Evolutionary conservation across 2,797 vertebrate species (phyloP).

Genomic region (Poecilia picta): DNA sequence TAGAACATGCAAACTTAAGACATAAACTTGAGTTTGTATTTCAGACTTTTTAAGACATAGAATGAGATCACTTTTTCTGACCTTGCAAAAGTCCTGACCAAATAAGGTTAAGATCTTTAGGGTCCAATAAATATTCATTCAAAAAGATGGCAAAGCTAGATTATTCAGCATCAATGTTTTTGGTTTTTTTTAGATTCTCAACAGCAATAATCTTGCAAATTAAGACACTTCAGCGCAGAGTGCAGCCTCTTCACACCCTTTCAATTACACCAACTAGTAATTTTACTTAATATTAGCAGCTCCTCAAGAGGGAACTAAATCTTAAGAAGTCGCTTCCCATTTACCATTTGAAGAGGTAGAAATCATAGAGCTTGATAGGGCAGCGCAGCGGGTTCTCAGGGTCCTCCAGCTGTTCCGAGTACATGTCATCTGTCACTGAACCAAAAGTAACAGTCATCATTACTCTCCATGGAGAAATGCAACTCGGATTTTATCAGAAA

Average conservation of each 20-base stretch:
- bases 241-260: conserved; percentile 9
- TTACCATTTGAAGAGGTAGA: conserved; percentile 99
- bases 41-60: neutral
- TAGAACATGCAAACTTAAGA: neutral
- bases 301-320: neutral
- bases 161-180: conserved; percentile 3
- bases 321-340: conserved; percentile 32
- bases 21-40: neutral
- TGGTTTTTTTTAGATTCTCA: conserved; percentile 35
- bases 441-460: conserved; percentile 22
- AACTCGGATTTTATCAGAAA: neutral
- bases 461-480: neutral
- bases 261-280: conserved; percentile 23
- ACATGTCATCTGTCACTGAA: conserved; percentile 98
- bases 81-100: neutral
- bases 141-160: conserved; percentile 13
- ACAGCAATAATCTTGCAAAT: conserved; percentile 46
- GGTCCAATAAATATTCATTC: neutral
- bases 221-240: conserved; percentile 27
- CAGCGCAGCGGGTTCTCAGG: conserved; percentile 95
- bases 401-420: conserved; percentile 95
- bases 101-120: neutral
- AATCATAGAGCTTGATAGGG: conserved; percentile 98
- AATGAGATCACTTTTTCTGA: neutral
- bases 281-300: conserved; percentile 20